Percentiles rank a stretch among this genome's conserved stretches.
phyloP scores from a whole-genome alignment of 2,888 invertebrate genomes.

The Spialia ferax region DNA sequence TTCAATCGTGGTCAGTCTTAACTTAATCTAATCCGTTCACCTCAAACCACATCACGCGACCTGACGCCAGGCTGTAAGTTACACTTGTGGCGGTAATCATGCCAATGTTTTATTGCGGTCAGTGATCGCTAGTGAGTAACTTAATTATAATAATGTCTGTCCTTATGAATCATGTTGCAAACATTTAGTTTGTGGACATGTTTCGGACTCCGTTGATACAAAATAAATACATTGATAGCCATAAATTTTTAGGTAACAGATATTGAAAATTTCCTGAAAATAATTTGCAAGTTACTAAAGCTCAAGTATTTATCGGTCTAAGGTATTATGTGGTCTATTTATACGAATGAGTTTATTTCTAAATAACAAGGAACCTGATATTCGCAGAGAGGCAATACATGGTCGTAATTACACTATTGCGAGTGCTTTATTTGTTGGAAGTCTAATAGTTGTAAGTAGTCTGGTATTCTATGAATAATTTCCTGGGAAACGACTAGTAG shows the following conservation, averaged over 20 bases:
- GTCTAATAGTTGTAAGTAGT: conserved; percentile 32
- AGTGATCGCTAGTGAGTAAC: neutral
- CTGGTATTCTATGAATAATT: conserved; percentile 31
- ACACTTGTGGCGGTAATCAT: conserved; percentile 19
- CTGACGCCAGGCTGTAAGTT: conserved; percentile 23
- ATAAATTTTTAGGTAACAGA: no score
- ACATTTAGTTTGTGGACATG: no score
- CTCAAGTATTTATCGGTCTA: neutral
- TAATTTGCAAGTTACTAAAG: neutral
- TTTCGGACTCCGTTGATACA: no score
- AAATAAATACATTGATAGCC: no score
- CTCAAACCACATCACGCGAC: conserved; percentile 22
- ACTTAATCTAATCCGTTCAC: conserved; percentile 13
- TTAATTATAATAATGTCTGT: neutral
- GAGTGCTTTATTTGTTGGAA: conserved; percentile 26
- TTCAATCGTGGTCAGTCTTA: neutral
- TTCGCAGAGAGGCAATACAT: conserved; percentile 9
- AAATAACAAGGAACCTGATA: conserved; percentile 15
- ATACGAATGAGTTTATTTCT: neutral
- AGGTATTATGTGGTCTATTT: no score
- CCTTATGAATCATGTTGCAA: no score
- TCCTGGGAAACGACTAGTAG: conserved; percentile 23
- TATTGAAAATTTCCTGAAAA: neutral
- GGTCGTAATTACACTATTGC: conserved; percentile 30
- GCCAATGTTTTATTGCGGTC: conserved; percentile 18